These are phyloP conservation scores for Dasyurus viverrinus DNA, from an alignment of 2,113 vertebrate genomes.

Conservation along the genomic window DNA sequence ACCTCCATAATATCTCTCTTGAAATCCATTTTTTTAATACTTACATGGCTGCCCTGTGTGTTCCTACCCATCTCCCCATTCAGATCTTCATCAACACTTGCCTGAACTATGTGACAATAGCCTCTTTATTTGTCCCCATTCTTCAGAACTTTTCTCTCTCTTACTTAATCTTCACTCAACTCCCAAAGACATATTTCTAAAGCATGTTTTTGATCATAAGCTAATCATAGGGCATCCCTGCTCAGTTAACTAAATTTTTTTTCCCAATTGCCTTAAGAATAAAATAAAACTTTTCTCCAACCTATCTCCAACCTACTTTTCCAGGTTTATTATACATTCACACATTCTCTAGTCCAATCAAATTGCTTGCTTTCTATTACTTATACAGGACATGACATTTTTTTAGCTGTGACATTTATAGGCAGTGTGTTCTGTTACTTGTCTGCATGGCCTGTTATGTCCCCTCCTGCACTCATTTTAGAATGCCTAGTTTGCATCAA, in stretches of 20 bases:
- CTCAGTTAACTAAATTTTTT: not conserved
- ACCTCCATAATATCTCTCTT: not conserved
- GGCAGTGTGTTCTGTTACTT: no score
- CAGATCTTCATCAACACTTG: not conserved
- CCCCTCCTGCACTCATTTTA: not conserved
- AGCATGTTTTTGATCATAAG: not conserved
- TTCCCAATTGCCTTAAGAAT: not conserved
- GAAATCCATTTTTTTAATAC: not conserved
- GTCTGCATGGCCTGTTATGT: not conserved
- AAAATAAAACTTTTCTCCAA: not conserved
- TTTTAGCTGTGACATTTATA: not conserved
- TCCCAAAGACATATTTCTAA: not conserved
- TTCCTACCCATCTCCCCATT: fast-evolving
- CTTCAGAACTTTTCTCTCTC: not conserved
- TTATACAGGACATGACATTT: not conserved
- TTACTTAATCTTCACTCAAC: not conserved
- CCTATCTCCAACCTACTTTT: not conserved
- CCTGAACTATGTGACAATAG: not conserved
- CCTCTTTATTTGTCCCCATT: not conserved
- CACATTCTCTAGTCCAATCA: not conserved
- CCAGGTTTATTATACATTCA: not conserved
- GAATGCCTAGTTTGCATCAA: not conserved
- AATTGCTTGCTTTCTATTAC: not conserved
- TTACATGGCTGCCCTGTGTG: not conserved
- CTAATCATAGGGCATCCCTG: not conserved